Base-by-base conservation (phyloP, 2,113 vertebrate genomes). In the Lophotis ruficrista region DNA sequence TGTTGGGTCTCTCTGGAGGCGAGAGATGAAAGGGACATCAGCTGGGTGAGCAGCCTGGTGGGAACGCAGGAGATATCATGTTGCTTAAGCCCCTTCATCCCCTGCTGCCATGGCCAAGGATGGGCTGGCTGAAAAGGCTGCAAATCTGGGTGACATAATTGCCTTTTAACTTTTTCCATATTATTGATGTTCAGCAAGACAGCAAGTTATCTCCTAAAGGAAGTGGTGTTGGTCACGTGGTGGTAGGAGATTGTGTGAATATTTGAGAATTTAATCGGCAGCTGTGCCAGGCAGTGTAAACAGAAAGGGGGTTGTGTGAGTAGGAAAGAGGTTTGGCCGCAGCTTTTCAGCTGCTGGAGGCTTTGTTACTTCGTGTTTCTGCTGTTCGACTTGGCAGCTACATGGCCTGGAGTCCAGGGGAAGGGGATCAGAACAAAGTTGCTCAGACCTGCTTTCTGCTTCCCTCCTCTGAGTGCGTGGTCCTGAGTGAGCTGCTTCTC, bases 1-100 rank as follows among this genome's bases (percentile, higher is more conserved):
- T 62, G 2, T 18, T 47, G 45, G 14, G 41, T 35, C 30, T 80
- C 53, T 88, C 83, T 77, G 62, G 43, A 93, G 75, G 51, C 33
- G 31, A 51, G 25, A 88, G 64, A 92, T 27, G 83, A 88, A 91
- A 85, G 54, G 54, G 87, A 24, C 47, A 53, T 91, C 47, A 78
- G 50, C 50, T 65, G 83, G 54, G 35, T 48, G 66, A 94, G 78
- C 43, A 78, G n/a, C n/a, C 69, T 54, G 43, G 16, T 62, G 64
- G 30, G 37, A 92, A 51, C 28, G 24, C 4, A 1, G 75, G 56
- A 92, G 35, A 23, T 35, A 65, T 78, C 31, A 0, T 1, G 0
- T 60, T 83, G 35, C 80, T 78, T 7, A 2, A 9, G 31, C 38
- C 16, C 31, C 68, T 66, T 47, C 28, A 28, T 58, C 16, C 37